Evolutionary conservation across 2,888 invertebrate genomes (phyloP).

Genomic region (Macaria notata): DNA sequence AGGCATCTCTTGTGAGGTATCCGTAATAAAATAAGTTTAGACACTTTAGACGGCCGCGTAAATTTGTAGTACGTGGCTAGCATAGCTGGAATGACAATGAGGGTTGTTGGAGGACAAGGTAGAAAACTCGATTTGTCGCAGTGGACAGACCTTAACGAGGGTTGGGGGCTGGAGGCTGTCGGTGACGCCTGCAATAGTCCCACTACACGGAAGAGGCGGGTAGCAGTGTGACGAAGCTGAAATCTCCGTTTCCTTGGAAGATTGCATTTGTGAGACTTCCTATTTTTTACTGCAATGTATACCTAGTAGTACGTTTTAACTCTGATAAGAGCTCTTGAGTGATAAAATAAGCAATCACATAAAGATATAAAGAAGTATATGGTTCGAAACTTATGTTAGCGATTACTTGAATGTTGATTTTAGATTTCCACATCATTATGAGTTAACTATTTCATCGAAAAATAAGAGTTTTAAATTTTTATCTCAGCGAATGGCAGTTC

Average conservation of each 20-base stretch:
- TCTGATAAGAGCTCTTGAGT: no score
- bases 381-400: no score
- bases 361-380: no score
- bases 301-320: no score
- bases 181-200: conserved; percentile 49
- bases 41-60: conserved; percentile 10
- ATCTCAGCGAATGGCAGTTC: no score
- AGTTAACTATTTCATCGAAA: no score
- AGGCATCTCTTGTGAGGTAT: conserved; percentile 3
- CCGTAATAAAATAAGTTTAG: conserved; percentile 22
- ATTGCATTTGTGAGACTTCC: not conserved
- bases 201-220: conserved; percentile 69
- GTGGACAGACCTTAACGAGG: conserved; percentile 59
- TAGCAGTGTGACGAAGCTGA: conserved; percentile 44
- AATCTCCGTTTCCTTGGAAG: conserved; percentile 29
- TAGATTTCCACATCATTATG: no score
- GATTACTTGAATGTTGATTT: no score
- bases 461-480: no score
- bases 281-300: no score
- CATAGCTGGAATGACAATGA: conserved; percentile 51
- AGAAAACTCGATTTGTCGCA: conserved; percentile 60
- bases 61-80: conserved; percentile 38
- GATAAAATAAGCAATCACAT: no score
- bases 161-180: conserved; percentile 49
- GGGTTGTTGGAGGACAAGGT: conserved; percentile 39